Evolutionary conservation across 2,113 vertebrate species (phyloP), one percentile per base, ranked within the genome.

Genomic region (Lycocorax pyrrhopterus): DNA sequence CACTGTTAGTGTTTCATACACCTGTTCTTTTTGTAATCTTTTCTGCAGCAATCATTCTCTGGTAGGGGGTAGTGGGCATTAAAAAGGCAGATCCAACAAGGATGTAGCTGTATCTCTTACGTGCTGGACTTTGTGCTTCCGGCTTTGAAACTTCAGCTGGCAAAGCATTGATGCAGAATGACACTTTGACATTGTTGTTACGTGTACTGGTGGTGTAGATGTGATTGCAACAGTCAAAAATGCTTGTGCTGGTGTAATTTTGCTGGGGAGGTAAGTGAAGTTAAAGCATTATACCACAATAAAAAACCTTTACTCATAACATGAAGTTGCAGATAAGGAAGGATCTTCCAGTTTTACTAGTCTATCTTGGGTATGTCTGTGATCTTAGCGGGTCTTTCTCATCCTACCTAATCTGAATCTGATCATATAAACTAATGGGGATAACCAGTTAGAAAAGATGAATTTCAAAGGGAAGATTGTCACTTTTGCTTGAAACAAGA

Each of bases 341-440:
- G 64, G 56, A 63, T 43, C 41, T 94, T 96, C 85, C 85, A 43
- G 94, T 96, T 93, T 76, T 88, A 73, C 95, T 83, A 53, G 94
- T 93, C 78, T 82, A 0, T 79, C 92, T 81, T 91, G 60, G 68
- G 27, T 53, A 90, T 52, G 83, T 55, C 72, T 93, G 35, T 90
- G 51, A 88, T 96, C 72, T 85, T 53, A 59, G 35, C 71, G 55
- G 27, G 35, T 80, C 68, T 90, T 88, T 96, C 59, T 91, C 64
- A 56, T 83, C 68, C 60, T 74, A 13, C 72, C 9, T 69, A 53
- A 46, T 66, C 32, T 78, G 58, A 73, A 90, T 85, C 53, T 85
- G 64, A 72, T 92, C 33, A 16, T 64, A 71, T 25, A 89, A 88
- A 77, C 47, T 44, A 77, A 63, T 67, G 32, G 33, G 67, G 47